Evolutionary conservation across 2,113 vertebrate genomes (phyloP).

Genomic region (Thamnaconus septentrionalis): DNA sequence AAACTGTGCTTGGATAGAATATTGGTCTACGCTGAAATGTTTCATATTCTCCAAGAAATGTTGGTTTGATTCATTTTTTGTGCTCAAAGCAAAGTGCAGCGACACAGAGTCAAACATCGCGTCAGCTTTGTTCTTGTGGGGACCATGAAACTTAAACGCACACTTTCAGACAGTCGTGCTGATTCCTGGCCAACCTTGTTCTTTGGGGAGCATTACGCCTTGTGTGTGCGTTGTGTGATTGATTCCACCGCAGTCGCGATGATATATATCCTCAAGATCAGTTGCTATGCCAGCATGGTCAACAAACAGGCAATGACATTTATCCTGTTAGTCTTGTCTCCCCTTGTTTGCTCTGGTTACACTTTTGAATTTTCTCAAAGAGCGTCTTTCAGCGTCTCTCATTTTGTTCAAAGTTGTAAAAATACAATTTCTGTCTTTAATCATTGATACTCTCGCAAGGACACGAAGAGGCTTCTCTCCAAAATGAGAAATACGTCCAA

Average conservation of each 20-base stretch:
- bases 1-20: no score
- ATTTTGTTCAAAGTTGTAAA: constrained; percentile 32
- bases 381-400: constrained; percentile 2
- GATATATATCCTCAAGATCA: constrained; percentile 28
- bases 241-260: constrained; percentile 1
- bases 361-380: constrained; percentile 2
- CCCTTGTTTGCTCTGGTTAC: neutral
- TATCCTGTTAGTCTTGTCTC: neutral
- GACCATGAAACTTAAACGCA: no score
- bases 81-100: no score
- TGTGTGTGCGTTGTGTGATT: constrained; percentile 26
- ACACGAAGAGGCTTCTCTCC: constrained; percentile 5
- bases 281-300: constrained; percentile 18
- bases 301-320: constrained; percentile 41
- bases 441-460: constrained; percentile 22
- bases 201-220: neutral
- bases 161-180: no score
- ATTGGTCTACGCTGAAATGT: no score
- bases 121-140: no score
- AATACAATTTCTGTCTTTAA: constrained; percentile 17
- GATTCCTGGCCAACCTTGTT: no score
- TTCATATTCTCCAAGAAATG: no score
- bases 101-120: no score
- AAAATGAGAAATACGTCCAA: constrained; percentile 5
- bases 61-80: no score